These are phyloP conservation scores for Aptenodytes patagonicus DNA, from an alignment of 2,113 vertebrate genomes.

Conservation along the genomic window DNA sequence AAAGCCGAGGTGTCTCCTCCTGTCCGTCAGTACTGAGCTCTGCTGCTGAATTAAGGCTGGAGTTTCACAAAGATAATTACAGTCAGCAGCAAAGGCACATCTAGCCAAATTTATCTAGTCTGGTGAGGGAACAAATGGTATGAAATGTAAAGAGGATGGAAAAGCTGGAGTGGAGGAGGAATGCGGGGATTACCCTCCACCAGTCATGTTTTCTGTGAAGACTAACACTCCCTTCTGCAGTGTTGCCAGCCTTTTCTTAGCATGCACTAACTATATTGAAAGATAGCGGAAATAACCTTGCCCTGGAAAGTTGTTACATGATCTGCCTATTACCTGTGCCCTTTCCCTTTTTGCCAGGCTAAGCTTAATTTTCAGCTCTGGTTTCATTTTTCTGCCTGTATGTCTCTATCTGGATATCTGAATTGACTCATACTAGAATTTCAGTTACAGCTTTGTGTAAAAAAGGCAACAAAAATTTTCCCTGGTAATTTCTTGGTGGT, in stretches of 20 bases:
- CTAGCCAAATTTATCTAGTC: background rate
- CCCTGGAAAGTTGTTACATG: background rate
- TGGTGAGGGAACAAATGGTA: background rate
- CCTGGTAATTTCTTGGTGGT: background rate
- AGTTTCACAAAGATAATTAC: background rate
- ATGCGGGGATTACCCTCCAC: background rate
- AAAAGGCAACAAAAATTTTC: background rate
- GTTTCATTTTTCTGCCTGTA: background rate
- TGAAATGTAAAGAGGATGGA: background rate
- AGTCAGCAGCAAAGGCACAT: background rate
- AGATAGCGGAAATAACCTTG: background rate
- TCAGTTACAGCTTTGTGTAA: background rate
- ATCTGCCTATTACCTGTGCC: too few relatives aligned
- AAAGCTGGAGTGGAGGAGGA: background rate
- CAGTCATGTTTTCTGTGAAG: background rate
- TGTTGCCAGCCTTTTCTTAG: background rate
- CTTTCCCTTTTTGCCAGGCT: background rate
- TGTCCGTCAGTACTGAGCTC: background rate
- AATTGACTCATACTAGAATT: background rate
- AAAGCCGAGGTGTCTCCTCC: accelerated
- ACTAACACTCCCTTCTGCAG: background rate
- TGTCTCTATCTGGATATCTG: background rate
- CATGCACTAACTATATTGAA: too few relatives aligned
- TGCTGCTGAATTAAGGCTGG: background rate
- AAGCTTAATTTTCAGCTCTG: background rate